phyloP scores from a whole-genome alignment of 2,113 vertebrate genomes.

The Melierax canorus region DNA sequence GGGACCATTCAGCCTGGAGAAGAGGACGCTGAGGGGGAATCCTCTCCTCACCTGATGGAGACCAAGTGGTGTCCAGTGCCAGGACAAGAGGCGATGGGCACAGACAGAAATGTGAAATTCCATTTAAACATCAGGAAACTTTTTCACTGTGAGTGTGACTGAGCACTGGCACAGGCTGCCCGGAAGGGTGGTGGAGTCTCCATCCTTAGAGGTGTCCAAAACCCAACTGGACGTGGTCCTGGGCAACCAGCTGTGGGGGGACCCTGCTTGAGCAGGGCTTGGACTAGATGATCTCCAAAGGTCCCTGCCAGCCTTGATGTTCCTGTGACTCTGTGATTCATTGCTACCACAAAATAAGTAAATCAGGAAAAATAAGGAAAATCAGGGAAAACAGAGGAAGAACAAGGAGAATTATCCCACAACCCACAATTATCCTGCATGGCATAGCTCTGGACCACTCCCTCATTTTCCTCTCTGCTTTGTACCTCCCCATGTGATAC shows the following conservation, averaged over 20 bases:
- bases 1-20: neutral
- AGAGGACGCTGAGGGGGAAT: neutral
- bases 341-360: neutral
- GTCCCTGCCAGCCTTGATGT: neutral
- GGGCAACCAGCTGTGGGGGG: neutral
- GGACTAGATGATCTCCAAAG: neutral
- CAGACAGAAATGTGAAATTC: neutral
- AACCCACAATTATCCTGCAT: fast-evolving
- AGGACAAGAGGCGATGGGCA: neutral
- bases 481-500: no score
- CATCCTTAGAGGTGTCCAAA: neutral
- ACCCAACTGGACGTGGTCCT: neutral
- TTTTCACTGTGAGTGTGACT: neutral
- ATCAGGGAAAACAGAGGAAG: neutral
- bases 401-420: no score
- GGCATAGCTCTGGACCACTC: fast-evolving
- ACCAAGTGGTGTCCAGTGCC: neutral
- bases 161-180: neutral
- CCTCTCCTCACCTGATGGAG: neutral
- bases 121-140: neutral
- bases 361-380: neutral
- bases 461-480: neutral
- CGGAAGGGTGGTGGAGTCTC: neutral
- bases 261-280: neutral
- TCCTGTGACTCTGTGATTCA: neutral